These are phyloP conservation scores for Drosophila tani DNA, from an alignment of 1,140 invertebrate genomes.

Conservation along the genomic window DNA sequence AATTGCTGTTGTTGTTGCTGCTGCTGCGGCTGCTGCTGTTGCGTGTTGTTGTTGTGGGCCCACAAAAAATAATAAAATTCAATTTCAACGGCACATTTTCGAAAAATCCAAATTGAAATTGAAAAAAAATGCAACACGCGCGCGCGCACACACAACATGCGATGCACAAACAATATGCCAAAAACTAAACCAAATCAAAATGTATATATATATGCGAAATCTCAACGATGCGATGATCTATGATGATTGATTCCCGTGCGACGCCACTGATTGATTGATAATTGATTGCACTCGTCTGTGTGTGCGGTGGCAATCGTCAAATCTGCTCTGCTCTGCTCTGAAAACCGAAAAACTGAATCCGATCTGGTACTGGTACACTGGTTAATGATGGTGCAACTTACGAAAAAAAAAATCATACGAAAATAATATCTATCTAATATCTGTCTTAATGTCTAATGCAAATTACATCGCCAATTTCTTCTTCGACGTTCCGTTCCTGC, in stretches of 20 bases:
- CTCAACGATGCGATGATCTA: constrained; percentile 59
- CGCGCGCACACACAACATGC: constrained; percentile 33
- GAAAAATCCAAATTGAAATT: constrained; percentile 35
- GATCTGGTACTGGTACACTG: constrained; percentile 79
- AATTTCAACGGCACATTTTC: constrained; percentile 38
- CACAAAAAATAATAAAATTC: constrained; percentile 18
- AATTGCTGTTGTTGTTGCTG: constrained; percentile 40
- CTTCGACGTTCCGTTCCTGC: constrained; percentile 81
- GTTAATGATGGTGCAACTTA: constrained; percentile 73
- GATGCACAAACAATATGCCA: constrained; percentile 34
- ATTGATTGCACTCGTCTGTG: constrained; percentile 59
- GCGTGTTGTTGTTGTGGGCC: constrained; percentile 30
- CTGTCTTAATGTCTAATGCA: constrained; percentile 42
- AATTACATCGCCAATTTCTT: constrained; percentile 69
- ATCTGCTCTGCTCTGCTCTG: constrained; percentile 82
- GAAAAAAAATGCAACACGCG: constrained; percentile 55
- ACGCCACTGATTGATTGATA: constrained; percentile 76
- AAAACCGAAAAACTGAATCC: constrained; percentile 74
- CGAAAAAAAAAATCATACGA: constrained; percentile 4
- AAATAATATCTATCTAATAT: constrained; percentile 46
- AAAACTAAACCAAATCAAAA: constrained; percentile 3
- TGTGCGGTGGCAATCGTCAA: constrained; percentile 53
- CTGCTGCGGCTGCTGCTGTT: constrained; percentile 33
- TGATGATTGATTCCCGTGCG: constrained; percentile 57
- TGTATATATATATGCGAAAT: constrained; percentile 31